Conservation (phyloP, 2,888 invertebrate genomes). For the Chesias legatella region DNA sequence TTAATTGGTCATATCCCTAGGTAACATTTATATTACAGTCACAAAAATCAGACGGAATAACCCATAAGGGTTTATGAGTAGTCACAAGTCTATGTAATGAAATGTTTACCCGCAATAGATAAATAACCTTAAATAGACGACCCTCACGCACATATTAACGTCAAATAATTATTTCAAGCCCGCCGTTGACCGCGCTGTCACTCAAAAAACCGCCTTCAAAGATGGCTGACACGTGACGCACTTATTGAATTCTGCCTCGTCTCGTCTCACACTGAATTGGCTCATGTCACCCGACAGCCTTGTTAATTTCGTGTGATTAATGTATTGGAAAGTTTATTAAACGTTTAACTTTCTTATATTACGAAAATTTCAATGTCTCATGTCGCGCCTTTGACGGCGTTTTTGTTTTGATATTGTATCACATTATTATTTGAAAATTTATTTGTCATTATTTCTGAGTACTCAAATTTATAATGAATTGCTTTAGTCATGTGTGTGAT, state of each 20-base stretch:
- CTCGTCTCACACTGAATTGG: constrained; percentile 26
- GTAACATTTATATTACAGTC: too few relatives aligned
- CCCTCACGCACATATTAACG: constrained; percentile 1
- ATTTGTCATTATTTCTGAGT: too few relatives aligned
- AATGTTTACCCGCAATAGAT: too few relatives aligned
- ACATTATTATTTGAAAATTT: too few relatives aligned
- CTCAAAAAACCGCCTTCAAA: constrained; percentile 17
- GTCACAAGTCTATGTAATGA: too few relatives aligned
- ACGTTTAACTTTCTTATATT: constrained; percentile 1
- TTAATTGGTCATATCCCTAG: too few relatives aligned
- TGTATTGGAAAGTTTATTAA: constrained; percentile 17
- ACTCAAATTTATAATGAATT: too few relatives aligned
- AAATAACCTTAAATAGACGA: too few relatives aligned
- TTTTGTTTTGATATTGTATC: too few relatives aligned
- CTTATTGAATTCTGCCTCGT: constrained; percentile 28
- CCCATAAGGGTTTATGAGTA: too few relatives aligned
- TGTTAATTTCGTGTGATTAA: constrained; percentile 28
- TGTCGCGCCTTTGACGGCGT: constrained; percentile 1
- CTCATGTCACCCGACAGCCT: constrained; percentile 16
- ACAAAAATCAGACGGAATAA: too few relatives aligned
- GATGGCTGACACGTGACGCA: constrained; percentile 20
- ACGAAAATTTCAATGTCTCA: constrained; percentile 1
- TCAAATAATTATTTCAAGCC: constrained; percentile 14
- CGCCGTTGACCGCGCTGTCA: constrained; percentile 24
- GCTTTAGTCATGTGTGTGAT: too few relatives aligned